Base-by-base conservation (phyloP, 2,113 vertebrate genomes). In the Ammodramus savannarum region DNA sequence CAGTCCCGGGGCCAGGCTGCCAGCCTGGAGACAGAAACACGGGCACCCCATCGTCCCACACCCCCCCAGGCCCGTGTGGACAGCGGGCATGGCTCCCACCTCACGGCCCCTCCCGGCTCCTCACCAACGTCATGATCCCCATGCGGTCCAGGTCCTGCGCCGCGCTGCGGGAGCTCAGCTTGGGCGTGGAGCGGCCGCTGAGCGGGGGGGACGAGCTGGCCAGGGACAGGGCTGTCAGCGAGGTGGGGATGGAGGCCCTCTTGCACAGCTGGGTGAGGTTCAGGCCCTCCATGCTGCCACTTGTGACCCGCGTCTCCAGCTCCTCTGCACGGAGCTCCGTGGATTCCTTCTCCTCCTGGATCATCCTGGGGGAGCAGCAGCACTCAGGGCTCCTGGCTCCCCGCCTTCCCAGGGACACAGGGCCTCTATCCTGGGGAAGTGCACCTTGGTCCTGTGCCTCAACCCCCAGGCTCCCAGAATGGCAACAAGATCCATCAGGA, bases 311-410 rank as follows among this genome's bases (percentile, higher is more conserved):
- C 1, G 98, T 98, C 98, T 99, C 98, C 5, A 99, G 98, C 97
- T 99, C 99, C 51, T 99, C 99, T 0, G 99, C 98, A 0, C 98
- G 98, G 34, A 99, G 98, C 96, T 99, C 99, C 0, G 99, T 99
- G 26, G 98, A 99, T 86, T 99, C 99, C 87, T 99, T 98, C 94
- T 99, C 99, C 85, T 99, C 99, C 97, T 99, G 99, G 96, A 99
- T 99, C 99, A 99, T 99, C 97, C 99, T 99, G 90, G 8, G 83
- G 34, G 62, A 93, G 52, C 18, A 55, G 55, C 0, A 0, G 31
- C 31, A 59, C 16, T 93, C 74, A 95, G 79, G 14, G 31, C 34
- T 79, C 36, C 46, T 5, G 66, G 23, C 3, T 94, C 43, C 66
- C 29, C 54, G 25, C 16, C 25, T 32, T 62, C 27, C 48, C 10